These are phyloP conservation scores for Lemur catta DNA, from an alignment of 2,797 vertebrate genomes.

Conservation along the genomic window DNA sequence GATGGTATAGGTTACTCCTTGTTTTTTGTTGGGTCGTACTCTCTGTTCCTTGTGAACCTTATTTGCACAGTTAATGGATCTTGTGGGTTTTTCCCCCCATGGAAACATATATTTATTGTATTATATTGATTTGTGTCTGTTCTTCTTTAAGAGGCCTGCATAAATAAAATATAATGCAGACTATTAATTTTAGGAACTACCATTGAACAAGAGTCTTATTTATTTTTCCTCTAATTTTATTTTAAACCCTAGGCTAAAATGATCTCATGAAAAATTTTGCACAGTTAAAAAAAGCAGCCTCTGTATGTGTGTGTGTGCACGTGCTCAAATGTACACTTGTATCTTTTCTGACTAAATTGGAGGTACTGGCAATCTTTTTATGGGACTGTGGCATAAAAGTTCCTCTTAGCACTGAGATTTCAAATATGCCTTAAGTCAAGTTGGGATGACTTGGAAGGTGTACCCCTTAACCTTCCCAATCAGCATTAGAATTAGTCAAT, in stretches of 20 bases:
- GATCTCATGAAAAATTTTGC: background rate
- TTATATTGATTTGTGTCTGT: slow-evolving; percentile 34
- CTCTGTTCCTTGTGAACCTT: slow-evolving; percentile 41
- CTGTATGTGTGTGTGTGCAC: no score
- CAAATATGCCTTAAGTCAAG: background rate
- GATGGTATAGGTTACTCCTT: background rate
- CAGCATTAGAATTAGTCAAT: background rate
- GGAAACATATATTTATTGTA: background rate
- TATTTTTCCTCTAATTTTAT: slow-evolving; percentile 29
- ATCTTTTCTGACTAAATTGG: background rate
- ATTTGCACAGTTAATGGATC: slow-evolving; percentile 57
- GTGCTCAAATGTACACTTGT: background rate
- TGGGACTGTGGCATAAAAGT: background rate
- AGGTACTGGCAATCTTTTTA: background rate
- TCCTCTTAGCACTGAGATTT: background rate
- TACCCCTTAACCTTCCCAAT: background rate
- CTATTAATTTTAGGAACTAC: slow-evolving; percentile 53
- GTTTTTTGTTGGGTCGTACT: background rate
- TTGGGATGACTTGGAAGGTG: background rate
- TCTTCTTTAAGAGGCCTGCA: slow-evolving; percentile 26
- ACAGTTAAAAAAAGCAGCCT: background rate
- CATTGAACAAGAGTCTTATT: slow-evolving; percentile 11
- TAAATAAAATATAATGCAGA: slow-evolving; percentile 31
- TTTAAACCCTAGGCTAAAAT: background rate
- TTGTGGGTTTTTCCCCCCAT: background rate